A percentile compares a stretch with the other conserved stretches of the same genome.
These are phyloP conservation scores for Callyntrura guangdongensis DNA, from an alignment of 2,888 invertebrate genomes.

Conservation along the genomic window DNA sequence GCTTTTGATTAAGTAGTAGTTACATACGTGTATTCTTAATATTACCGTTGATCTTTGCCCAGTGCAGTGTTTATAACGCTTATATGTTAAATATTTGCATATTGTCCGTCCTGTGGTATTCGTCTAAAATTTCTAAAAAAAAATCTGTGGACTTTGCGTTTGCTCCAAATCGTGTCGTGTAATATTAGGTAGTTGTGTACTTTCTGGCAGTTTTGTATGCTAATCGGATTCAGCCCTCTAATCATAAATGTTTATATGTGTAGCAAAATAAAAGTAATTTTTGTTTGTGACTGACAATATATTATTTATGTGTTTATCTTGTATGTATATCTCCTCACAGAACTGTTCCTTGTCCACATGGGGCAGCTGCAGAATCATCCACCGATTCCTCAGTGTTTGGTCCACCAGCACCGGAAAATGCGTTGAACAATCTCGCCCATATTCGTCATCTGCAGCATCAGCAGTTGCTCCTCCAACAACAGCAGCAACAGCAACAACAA, in stretches of 20 bases:
- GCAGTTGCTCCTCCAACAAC: conserved; percentile 24
- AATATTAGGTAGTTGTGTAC: not conserved
- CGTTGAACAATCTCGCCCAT: conserved; percentile 54
- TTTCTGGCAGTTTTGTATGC: conserved; percentile 8
- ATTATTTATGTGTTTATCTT: conserved; percentile 17
- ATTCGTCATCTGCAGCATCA: conserved; percentile 66
- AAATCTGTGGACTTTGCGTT: not conserved
- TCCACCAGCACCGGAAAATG: conserved; percentile 26
- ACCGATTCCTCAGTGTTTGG: not conserved
- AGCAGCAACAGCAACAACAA: conserved; percentile 37
- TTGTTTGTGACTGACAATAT: conserved; percentile 26
- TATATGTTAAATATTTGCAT: no score
- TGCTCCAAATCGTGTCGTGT: not conserved
- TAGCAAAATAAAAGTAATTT: conserved; percentile 12
- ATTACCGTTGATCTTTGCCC: no score
- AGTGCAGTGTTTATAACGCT: not conserved
- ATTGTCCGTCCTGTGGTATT: not conserved
- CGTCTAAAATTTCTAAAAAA: not conserved
- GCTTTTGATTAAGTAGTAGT: not conserved
- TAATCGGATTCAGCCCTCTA: not conserved
- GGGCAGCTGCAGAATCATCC: not conserved
- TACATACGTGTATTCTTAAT: no score
- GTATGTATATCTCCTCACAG: conserved; percentile 60
- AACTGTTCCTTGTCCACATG: conserved; percentile 63
- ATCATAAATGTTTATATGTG: not conserved